Evolutionary conservation across 2,797 vertebrate species (phyloP).

Genomic region (Anas georgica): DNA sequence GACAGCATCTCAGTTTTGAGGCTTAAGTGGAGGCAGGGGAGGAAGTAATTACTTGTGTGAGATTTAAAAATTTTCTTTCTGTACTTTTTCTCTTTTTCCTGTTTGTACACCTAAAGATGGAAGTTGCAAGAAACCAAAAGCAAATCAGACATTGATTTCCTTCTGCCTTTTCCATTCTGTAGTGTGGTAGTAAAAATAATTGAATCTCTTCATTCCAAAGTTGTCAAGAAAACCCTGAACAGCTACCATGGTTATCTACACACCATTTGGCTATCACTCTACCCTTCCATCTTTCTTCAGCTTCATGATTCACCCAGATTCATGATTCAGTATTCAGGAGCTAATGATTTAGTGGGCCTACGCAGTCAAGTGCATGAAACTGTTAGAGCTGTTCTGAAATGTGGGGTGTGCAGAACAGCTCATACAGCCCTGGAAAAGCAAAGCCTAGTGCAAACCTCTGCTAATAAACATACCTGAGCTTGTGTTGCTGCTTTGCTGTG

Average conservation of each 20-base stretch:
- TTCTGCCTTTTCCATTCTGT: background rate
- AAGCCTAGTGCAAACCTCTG: background rate
- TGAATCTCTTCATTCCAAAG: background rate
- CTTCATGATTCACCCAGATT: background rate
- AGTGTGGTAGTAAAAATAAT: background rate
- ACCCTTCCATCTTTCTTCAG: background rate
- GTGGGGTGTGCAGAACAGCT: background rate
- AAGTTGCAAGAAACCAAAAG: background rate
- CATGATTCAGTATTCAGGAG: background rate
- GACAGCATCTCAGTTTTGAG: background rate
- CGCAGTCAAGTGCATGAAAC: accelerated
- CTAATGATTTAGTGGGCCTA: background rate
- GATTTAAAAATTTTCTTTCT: background rate
- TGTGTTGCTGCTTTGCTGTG: background rate
- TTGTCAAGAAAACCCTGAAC: background rate
- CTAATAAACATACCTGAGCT: background rate
- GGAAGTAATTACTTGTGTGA: background rate
- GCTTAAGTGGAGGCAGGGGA: background rate
- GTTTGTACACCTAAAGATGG: background rate
- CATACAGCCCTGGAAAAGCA: background rate
- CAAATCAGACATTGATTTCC: background rate
- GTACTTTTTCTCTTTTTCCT: background rate
- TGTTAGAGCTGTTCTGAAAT: background rate
- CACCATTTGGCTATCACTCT: accelerated
- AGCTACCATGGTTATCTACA: background rate